A percentile compares a stretch with the other conserved stretches of the same genome.
Evolutionary conservation across 2,113 vertebrate genomes (phyloP).

Genomic region (Dicentrarchus labrax): DNA sequence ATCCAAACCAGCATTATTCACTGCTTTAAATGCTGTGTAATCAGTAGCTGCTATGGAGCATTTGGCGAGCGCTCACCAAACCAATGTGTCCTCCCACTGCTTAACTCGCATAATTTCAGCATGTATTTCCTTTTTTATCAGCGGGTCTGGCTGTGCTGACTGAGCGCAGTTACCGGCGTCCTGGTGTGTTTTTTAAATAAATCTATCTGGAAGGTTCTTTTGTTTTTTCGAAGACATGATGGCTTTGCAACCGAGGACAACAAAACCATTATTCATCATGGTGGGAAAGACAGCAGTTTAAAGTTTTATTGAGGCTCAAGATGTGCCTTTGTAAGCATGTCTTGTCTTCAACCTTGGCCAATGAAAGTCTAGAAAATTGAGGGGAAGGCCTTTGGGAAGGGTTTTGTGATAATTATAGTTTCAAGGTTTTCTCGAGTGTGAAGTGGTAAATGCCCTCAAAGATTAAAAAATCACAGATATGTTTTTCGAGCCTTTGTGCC

Average conservation of each 20-base stretch:
- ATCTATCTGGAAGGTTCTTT: conserved; percentile 30
- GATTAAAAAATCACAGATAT: conserved; percentile 6
- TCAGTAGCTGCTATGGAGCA: conserved; percentile 25
- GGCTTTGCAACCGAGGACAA: conserved; percentile 51
- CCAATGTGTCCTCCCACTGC: conserved; percentile 32
- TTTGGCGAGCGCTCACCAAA: conserved; percentile 23
- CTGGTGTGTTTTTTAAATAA: conserved; percentile 11
- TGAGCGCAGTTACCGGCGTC: neutral
- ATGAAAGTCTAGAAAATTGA: conserved; percentile 26
- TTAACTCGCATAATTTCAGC: conserved; percentile 28
- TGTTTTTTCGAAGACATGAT: conserved; percentile 14
- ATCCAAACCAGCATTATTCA: conserved; percentile 33
- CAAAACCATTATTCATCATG: conserved; percentile 43
- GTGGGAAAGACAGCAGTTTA: conserved; percentile 28
- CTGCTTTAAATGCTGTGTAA: conserved; percentile 42
- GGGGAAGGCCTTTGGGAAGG: neutral
- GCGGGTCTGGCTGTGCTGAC: neutral
- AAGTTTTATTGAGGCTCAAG: conserved; percentile 45
- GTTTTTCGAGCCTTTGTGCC: conserved; percentile 2
- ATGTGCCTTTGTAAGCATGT: conserved; percentile 53
- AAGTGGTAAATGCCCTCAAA: neutral
- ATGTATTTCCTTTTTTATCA: conserved; percentile 15
- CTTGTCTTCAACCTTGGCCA: conserved; percentile 37
- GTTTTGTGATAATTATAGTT: conserved; percentile 25
- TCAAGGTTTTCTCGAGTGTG: conserved; percentile 23